These are phyloP conservation scores for Polypedilum pembai DNA, from an alignment of 1,140 invertebrate species.

Conservation along the genomic window DNA sequence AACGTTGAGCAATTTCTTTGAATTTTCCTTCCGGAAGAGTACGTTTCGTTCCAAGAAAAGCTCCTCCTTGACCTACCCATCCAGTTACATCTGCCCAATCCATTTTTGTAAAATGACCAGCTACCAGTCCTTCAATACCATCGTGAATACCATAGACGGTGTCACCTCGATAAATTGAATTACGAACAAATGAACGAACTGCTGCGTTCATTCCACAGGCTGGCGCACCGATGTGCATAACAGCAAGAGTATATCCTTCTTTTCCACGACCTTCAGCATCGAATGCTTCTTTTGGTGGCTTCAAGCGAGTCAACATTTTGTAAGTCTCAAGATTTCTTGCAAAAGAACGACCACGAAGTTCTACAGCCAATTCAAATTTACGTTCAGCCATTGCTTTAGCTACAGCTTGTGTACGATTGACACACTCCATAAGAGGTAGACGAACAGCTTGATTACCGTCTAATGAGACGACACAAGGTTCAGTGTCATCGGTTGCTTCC, in stretches of 20 bases:
- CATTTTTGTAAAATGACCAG: slow-evolving; percentile 77
- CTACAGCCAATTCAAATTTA: slow-evolving; percentile 88
- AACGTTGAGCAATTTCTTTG: slow-evolving; percentile 66
- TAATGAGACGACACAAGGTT: slow-evolving; percentile 93
- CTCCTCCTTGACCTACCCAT: slow-evolving; percentile 93
- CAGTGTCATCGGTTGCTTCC: slow-evolving; percentile 86
- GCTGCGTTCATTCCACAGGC: slow-evolving; percentile 98
- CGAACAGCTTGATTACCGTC: slow-evolving; percentile 97
- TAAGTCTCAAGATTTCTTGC: slow-evolving; percentile 93
- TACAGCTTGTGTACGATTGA: slow-evolving; percentile 89
- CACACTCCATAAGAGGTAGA: slow-evolving; percentile 96
- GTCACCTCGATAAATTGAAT: slow-evolving; percentile 87
- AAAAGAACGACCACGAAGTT: slow-evolving; percentile 90
- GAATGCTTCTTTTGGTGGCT: slow-evolving; percentile 68
- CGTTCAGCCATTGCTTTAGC: slow-evolving; percentile 81
- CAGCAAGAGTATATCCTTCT: slow-evolving; percentile 80
- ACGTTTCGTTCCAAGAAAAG: slow-evolving; percentile 91
- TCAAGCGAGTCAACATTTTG: slow-evolving; percentile 89
- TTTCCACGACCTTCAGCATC: slow-evolving; percentile 51
- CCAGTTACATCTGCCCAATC: slow-evolving; percentile 86
- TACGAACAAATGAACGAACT: slow-evolving; percentile 91
- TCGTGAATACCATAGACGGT: slow-evolving; percentile 91
- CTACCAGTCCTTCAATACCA: slow-evolving; percentile 87
- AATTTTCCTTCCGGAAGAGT: slow-evolving; percentile 71
- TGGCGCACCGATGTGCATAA: slow-evolving; percentile 98